Evolutionary conservation across 2,797 vertebrate species (phyloP).

Genomic region (Cyprinodon diabolis): DNA sequence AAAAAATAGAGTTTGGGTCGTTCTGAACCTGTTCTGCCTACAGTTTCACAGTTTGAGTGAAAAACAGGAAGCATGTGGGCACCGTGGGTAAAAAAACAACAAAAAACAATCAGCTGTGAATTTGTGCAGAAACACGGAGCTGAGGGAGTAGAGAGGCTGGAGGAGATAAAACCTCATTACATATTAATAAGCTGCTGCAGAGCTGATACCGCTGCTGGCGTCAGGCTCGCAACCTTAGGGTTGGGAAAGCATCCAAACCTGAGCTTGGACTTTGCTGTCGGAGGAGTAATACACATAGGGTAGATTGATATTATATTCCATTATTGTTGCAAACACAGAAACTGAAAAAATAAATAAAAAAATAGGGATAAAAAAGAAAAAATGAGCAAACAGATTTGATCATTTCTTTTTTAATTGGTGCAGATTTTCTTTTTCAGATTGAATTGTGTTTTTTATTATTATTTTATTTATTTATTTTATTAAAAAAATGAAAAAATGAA

Average conservation of each 20-base stretch:
- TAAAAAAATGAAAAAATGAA: too few species aligned
- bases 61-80: not conserved
- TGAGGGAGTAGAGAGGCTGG: not conserved
- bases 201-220: not conserved
- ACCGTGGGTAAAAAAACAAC: not conserved
- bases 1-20: constrained; percentile 41
- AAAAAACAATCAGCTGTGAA: too few species aligned
- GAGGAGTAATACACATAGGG: not conserved
- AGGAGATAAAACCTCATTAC: constrained; percentile 45
- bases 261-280: not conserved
- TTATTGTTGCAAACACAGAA: too few species aligned
- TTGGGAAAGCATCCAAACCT: not conserved
- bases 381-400: too few species aligned
- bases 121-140: constrained; percentile 3
- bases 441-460: too few species aligned
- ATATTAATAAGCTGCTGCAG: constrained; percentile 36
- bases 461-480: too few species aligned
- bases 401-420: too few species aligned
- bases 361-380: too few species aligned
- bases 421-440: too few species aligned
- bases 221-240: constrained; percentile 1
- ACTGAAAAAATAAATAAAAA: too few species aligned
- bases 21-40: constrained; percentile 26
- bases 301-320: too few species aligned
- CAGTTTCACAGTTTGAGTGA: constrained; percentile 17